phyloP scores from a whole-genome alignment of 2,113 vertebrate genomes.

The Paramisgurnus dabryanus region DNA sequence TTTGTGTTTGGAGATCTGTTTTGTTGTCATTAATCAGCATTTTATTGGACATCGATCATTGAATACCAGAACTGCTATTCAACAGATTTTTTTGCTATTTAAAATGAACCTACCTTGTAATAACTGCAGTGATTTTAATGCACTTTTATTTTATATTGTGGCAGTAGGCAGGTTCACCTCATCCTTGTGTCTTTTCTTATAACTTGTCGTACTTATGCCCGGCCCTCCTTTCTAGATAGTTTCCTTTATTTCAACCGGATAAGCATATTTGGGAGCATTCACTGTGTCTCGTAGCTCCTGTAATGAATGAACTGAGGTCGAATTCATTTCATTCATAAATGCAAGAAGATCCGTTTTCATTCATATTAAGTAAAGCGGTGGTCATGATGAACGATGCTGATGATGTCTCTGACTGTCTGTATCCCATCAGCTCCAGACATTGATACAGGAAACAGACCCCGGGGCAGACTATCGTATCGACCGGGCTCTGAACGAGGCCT shows the following conservation, averaged over 20 bases:
- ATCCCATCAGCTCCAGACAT: constrained; percentile 83
- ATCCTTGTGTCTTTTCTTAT: no score
- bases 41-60: no score
- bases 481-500: constrained; percentile 93
- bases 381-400: background rate
- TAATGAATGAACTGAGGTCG: background rate
- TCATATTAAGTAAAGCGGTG: background rate
- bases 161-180: no score
- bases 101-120: no score
- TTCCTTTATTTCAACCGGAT: background rate
- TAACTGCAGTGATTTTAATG: no score
- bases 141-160: no score
- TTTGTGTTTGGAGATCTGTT: no score
- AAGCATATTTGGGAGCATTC: background rate
- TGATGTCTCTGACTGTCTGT: constrained; percentile 1
- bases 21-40: no score
- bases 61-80: no score
- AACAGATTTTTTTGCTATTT: no score
- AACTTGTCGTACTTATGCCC: background rate
- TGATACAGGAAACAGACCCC: constrained; percentile 94
- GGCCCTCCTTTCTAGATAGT: background rate
- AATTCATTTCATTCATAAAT: background rate
- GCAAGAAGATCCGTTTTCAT: background rate
- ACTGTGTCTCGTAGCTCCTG: background rate
- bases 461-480: constrained; percentile 96